phyloP scores from a whole-genome alignment of 2,797 vertebrate species.

The Sylvia borin region DNA sequence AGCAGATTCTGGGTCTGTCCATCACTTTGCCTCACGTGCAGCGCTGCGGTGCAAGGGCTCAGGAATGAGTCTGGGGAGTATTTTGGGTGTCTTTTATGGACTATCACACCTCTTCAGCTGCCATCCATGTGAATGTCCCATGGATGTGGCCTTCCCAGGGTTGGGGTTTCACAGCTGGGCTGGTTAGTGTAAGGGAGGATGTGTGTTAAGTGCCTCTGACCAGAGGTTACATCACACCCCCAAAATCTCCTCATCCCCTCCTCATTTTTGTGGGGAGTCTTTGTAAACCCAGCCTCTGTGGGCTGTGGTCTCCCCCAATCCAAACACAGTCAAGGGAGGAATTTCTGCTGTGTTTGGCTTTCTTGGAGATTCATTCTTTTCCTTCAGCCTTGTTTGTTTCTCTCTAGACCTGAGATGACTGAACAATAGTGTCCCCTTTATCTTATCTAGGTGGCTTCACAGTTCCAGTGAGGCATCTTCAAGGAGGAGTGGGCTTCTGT shows the following conservation, averaged over 20 bases:
- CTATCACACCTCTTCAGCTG: too few species aligned
- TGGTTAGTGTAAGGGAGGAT: background rate
- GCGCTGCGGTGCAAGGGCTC: background rate
- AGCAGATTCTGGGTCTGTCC: background rate
- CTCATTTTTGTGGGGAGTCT: rapidly evolving
- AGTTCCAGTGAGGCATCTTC: background rate
- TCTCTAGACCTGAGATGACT: too few species aligned
- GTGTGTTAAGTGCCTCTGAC: background rate
- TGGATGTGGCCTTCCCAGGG: background rate
- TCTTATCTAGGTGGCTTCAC: rapidly evolving
- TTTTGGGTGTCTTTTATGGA: background rate
- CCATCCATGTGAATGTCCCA: rapidly evolving
- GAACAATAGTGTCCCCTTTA: background rate
- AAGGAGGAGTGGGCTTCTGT: background rate
- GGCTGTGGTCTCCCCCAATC: rapidly evolving
- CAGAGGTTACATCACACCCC: background rate
- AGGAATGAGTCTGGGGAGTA: background rate
- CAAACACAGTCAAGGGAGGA: background rate
- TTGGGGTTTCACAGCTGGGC: background rate
- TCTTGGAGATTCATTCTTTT: too few species aligned
- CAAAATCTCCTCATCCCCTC: rapidly evolving
- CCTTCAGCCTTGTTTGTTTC: background rate
- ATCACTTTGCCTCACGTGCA: background rate
- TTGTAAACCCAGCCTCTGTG: background rate
- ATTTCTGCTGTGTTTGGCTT: rapidly evolving